These are phyloP conservation scores for Urocynchramus pylzowi DNA, from an alignment of 2,113 vertebrate genomes.

Conservation along the genomic window DNA sequence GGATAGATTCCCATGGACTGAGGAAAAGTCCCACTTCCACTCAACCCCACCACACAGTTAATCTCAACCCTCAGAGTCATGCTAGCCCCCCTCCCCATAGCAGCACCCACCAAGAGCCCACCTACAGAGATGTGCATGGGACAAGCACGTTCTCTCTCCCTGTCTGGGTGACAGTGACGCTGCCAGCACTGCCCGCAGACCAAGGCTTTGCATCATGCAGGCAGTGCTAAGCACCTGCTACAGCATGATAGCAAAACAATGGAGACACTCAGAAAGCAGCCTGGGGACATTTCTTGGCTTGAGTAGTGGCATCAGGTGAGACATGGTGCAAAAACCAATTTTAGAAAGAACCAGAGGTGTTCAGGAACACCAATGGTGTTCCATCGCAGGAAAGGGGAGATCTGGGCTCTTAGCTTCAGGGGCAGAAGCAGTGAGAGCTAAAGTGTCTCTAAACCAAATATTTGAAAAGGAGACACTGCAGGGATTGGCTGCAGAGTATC, in stretches of 20 bases:
- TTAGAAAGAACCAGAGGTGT: neutral
- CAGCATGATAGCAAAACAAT: neutral
- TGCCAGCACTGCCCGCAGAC: neutral
- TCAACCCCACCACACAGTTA: neutral
- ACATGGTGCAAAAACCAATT: neutral
- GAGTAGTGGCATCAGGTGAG: neutral
- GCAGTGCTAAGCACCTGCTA: neutral
- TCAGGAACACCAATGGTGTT: neutral
- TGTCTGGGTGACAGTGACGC: rapidly evolving
- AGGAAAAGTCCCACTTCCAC: neutral
- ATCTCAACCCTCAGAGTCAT: neutral
- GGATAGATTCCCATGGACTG: neutral
- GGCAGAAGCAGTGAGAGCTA: neutral
- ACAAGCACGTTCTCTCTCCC: rapidly evolving
- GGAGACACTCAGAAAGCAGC: neutral
- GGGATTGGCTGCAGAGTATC: neutral
- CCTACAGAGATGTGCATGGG: rapidly evolving
- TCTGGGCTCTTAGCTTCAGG: neutral
- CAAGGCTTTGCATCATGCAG: neutral
- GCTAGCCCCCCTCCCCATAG: neutral
- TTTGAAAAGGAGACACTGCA: neutral
- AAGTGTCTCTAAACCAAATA: neutral
- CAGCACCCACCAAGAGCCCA: neutral
- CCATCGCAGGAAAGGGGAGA: neutral
- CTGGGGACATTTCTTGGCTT: neutral